Percentiles rank a stretch among this genome's conserved stretches.
Evolutionary conservation across 2,113 vertebrate genomes (phyloP).

Genomic region (Zapornia atra): DNA sequence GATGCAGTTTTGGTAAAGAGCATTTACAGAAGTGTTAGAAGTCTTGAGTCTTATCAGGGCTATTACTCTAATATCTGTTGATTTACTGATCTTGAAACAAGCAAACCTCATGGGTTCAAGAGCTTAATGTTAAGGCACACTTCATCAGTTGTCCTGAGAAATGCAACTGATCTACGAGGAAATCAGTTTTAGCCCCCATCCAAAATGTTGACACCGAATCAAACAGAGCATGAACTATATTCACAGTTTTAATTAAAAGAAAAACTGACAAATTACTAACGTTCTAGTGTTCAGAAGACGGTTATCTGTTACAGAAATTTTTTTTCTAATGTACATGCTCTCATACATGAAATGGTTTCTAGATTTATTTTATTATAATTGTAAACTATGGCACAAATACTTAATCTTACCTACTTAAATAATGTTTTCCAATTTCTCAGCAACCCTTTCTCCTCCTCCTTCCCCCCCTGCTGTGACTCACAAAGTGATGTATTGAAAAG

Average conservation of each 20-base stretch:
- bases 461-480: background rate
- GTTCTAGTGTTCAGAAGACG: conserved; percentile 62
- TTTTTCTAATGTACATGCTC: conserved; percentile 51
- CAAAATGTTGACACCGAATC: conserved; percentile 66
- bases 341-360: conserved; percentile 65
- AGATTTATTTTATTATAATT: conserved; percentile 67
- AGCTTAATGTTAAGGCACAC: conserved; percentile 55
- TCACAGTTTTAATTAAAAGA: conserved; percentile 72
- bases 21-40: conserved; percentile 59
- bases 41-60: conserved; percentile 39
- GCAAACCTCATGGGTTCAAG: conserved; percentile 30
- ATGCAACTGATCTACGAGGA: conserved; percentile 50
- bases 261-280: conserved; percentile 67
- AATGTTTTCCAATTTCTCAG: conserved; percentile 31
- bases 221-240: conserved; percentile 67
- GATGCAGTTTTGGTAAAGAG: conserved; percentile 59
- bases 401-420: conserved; percentile 63
- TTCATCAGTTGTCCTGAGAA: conserved; percentile 62
- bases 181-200: conserved; percentile 59
- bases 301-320: conserved; percentile 55
- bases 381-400: conserved; percentile 54
- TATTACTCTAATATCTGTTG: conserved; percentile 55
- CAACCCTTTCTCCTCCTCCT: background rate
- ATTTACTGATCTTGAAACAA: conserved; percentile 61
- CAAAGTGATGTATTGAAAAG: background rate